These are phyloP conservation scores for Calephelis perditalis DNA, from an alignment of 2,888 invertebrate genomes.

Conservation along the genomic window DNA sequence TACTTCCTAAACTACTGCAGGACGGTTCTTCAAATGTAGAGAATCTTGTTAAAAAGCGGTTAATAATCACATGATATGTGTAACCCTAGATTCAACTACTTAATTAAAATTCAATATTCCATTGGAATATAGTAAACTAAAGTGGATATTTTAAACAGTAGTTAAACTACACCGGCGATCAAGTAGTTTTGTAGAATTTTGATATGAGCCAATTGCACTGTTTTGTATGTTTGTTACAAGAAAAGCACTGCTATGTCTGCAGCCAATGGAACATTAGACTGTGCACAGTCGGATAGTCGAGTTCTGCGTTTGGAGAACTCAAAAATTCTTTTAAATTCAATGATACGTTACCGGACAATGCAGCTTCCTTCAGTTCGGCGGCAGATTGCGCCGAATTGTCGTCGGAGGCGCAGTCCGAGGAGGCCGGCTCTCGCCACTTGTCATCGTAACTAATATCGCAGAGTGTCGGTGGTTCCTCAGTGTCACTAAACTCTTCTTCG, in stretches of 20 bases:
- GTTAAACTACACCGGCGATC: conserved; percentile 12
- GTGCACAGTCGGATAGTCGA: conserved; percentile 70
- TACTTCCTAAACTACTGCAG: conserved; percentile 51
- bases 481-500: conserved; percentile 62
- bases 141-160: background rate
- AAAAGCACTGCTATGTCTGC: conserved; percentile 60
- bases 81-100: conserved; percentile 36
- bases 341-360: conserved; percentile 39
- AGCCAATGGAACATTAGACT: conserved; percentile 75
- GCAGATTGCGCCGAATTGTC: conserved; percentile 66
- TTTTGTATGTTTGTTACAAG: conserved; percentile 29
- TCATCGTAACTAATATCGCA: conserved; percentile 62
- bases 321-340: conserved; percentile 60
- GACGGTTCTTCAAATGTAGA: conserved; percentile 58
- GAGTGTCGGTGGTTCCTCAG: conserved; percentile 66
- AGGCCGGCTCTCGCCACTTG: conserved; percentile 54
- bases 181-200: conserved; percentile 26
- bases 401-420: conserved; percentile 64
- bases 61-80: conserved; percentile 53
- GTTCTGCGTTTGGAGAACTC: conserved; percentile 63
- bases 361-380: conserved; percentile 44
- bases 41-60: conserved; percentile 40
- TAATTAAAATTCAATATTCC: conserved; percentile 13
- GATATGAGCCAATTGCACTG: conserved; percentile 36
- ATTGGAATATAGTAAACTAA: background rate